phyloP scores from a whole-genome alignment of 2,113 vertebrate species.

The Psammodynastes pulverulentus region DNA sequence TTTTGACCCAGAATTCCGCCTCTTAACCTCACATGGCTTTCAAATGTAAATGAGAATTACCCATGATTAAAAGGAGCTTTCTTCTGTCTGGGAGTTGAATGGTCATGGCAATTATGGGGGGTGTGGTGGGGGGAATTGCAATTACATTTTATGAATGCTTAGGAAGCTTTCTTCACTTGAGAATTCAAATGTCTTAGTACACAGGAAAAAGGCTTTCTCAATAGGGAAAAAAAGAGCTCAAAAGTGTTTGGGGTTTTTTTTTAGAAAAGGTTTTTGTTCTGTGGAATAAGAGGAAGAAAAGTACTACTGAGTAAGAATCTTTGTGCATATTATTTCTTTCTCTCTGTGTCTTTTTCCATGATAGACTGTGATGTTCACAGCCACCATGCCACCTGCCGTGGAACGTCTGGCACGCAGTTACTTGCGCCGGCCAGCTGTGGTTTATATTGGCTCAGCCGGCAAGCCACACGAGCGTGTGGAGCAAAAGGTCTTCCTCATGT shows the following conservation, averaged over 20 bases:
- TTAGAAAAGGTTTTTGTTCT: neutral
- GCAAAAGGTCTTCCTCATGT: constrained; percentile 97
- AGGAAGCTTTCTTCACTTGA: neutral
- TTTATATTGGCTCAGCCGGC: constrained; percentile 96
- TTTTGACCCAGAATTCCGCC: neutral
- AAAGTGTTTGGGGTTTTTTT: neutral
- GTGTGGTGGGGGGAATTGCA: fast-evolving
- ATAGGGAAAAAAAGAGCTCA: neutral
- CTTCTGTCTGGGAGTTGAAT: neutral
- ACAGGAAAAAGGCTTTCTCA: neutral
- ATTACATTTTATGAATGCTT: neutral
- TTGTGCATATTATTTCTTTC: fast-evolving
- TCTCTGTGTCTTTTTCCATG: fast-evolving
- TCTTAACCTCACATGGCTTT: neutral
- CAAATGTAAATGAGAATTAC: neutral
- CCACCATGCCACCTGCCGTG: constrained; percentile 94
- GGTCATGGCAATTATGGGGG: neutral
- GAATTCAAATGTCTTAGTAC: neutral
- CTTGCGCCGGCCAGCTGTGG: constrained; percentile 92
- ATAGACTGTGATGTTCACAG: constrained; percentile 98
- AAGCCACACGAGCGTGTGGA: constrained; percentile 97
- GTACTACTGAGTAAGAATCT: neutral
- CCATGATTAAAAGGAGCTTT: neutral
- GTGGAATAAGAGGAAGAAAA: neutral
- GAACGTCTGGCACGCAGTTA: constrained; percentile 94